Evolutionary conservation across 2,113 vertebrate species (phyloP).

Genomic region (Ophiodon elongatus): DNA sequence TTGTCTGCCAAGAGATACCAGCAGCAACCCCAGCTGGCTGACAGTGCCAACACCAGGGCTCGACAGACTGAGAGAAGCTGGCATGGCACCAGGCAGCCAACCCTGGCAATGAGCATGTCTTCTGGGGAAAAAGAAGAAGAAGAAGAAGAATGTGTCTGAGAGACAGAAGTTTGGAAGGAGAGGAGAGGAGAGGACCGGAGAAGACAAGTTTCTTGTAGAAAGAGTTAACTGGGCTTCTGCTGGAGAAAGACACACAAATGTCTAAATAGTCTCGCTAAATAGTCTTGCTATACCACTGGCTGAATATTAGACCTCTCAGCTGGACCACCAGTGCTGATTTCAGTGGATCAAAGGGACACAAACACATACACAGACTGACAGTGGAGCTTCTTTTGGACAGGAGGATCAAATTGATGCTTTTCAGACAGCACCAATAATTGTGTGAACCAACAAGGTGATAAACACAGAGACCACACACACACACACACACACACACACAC

Average conservation of each 20-base stretch:
- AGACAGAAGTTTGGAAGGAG: conserved; percentile 27
- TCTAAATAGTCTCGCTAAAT: neutral
- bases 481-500: too few relatives aligned
- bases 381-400: neutral
- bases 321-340: conserved; percentile 1
- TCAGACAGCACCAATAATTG: neutral
- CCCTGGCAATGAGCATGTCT: conserved; percentile 37
- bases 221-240: neutral
- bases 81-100: conserved; percentile 56
- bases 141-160: neutral
- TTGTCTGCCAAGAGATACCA: conserved; percentile 72
- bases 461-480: neutral
- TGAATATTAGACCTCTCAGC: conserved; percentile 29
- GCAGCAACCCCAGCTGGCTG: conserved; percentile 77
- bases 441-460: neutral
- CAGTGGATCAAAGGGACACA: neutral
- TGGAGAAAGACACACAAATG: conserved; percentile 24
- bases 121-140: conserved; percentile 31
- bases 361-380: neutral
- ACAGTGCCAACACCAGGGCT: conserved; percentile 46
- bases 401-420: neutral
- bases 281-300: conserved; percentile 4
- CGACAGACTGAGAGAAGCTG: conserved; percentile 61
- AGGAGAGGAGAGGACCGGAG: conserved; percentile 1
- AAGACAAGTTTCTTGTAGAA: conserved; percentile 10